Evolutionary conservation across 2,888 invertebrate genomes (phyloP).

Genomic region (Rosalia funebris): DNA sequence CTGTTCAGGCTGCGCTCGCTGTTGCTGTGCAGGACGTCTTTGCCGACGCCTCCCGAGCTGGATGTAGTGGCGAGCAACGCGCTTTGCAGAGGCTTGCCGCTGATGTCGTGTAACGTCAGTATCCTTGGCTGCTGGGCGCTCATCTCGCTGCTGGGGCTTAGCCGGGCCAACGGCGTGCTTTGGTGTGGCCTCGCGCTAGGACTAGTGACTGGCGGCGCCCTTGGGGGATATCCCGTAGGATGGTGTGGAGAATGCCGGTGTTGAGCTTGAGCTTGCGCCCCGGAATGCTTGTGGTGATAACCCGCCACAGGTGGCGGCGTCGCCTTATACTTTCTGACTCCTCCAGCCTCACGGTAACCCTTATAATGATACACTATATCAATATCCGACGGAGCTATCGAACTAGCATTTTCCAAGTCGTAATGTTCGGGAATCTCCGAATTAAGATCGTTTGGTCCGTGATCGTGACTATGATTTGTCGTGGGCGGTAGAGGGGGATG

Average conservation of each 20-base stretch:
- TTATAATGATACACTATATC: slow-evolving; percentile 97
- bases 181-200: slow-evolving; percentile 80
- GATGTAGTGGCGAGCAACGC: slow-evolving; percentile 90
- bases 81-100: slow-evolving; percentile 90
- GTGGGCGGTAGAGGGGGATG: slow-evolving; percentile 84
- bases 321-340: slow-evolving; percentile 87
- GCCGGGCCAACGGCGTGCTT: slow-evolving; percentile 88
- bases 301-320: slow-evolving; percentile 83
- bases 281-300: slow-evolving; percentile 82
- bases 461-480: slow-evolving; percentile 78
- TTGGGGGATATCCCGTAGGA: slow-evolving; percentile 77
- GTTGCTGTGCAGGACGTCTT: slow-evolving; percentile 89
- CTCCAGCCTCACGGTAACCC: slow-evolving; percentile 84
- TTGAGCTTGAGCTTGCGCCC: slow-evolving; percentile 72
- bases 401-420: slow-evolving; percentile 96
- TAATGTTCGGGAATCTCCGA: slow-evolving; percentile 91
- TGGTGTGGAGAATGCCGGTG: slow-evolving; percentile 85
- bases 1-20: slow-evolving; percentile 92
- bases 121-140: slow-evolving; percentile 92
- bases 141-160: slow-evolving; percentile 92
- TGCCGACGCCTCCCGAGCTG: slow-evolving; percentile 83
- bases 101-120: slow-evolving; percentile 91
- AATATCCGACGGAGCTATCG: slow-evolving; percentile 96
- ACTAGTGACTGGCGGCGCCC: slow-evolving; percentile 69
- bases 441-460: slow-evolving; percentile 78